A percentile compares a stretch with the other conserved stretches of the same genome.
Evolutionary conservation across 1,140 invertebrate genomes (phyloP).

Genomic region (Lamellibrachia luymesi): DNA sequence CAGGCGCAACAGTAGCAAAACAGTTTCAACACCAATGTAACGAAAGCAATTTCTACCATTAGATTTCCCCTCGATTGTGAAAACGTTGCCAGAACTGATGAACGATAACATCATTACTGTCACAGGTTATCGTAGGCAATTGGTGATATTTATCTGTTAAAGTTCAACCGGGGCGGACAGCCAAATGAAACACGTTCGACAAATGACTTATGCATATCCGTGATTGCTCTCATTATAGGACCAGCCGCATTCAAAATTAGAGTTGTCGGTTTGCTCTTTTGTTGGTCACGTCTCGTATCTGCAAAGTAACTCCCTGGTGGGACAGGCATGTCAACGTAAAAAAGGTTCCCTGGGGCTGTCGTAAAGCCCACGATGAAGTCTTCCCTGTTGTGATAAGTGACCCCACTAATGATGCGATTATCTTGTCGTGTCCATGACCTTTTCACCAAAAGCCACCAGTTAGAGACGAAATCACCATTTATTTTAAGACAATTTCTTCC

Average conservation of each 20-base stretch:
- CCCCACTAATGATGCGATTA: background rate
- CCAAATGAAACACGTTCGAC: background rate
- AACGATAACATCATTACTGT: background rate
- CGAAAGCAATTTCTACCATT: background rate
- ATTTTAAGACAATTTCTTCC: too few relatives aligned
- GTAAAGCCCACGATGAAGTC: background rate
- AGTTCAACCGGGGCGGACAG: background rate
- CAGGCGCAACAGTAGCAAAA: background rate
- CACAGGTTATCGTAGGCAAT: background rate
- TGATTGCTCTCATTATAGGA: background rate
- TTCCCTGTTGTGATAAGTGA: background rate
- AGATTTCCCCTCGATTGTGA: background rate
- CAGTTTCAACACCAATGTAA: background rate
- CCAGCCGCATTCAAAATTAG: background rate
- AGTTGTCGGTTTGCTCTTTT: background rate
- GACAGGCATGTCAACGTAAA: background rate
- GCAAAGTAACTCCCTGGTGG: background rate
- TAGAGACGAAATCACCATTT: background rate
- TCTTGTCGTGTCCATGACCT: background rate
- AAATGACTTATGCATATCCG: background rate
- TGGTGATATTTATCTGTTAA: background rate
- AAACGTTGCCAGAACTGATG: too few relatives aligned
- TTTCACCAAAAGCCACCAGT: background rate
- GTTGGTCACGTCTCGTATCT: background rate
- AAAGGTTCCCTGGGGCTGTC: background rate